Evolutionary conservation across 2,797 vertebrate genomes (phyloP).

Genomic region (Champsocephalus gunnari): DNA sequence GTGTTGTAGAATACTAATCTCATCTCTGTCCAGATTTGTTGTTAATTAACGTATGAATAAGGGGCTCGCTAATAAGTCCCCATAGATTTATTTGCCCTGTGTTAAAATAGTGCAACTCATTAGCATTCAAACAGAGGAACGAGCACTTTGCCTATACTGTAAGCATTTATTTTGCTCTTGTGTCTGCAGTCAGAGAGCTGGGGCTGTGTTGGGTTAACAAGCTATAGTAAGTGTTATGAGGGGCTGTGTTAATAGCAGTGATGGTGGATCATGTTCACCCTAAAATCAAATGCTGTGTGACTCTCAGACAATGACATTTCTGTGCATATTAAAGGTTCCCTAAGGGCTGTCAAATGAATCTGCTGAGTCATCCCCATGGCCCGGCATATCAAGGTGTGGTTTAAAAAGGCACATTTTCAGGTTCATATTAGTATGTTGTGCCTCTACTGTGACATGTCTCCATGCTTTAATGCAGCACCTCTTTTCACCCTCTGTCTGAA

Average conservation of each 20-base stretch:
- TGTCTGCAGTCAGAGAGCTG: not conserved
- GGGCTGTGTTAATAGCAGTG: slow-evolving; percentile 10
- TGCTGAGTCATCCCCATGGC: not conserved
- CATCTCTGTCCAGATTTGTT: slow-evolving; percentile 36
- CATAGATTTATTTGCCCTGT: slow-evolving; percentile 19
- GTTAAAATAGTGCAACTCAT: slow-evolving; percentile 11
- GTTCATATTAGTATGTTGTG: too few species aligned
- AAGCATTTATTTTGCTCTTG: slow-evolving; percentile 13
- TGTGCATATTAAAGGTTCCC: slow-evolving; percentile 18
- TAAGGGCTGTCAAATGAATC: not conserved
- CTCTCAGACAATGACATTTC: not conserved
- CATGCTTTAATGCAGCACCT: too few species aligned
- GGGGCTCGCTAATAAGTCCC: slow-evolving; percentile 12
- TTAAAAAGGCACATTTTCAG: not conserved
- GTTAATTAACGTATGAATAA: slow-evolving; percentile 44
- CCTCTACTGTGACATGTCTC: too few species aligned
- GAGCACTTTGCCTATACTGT: slow-evolving; percentile 14
- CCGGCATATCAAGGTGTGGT: not conserved
- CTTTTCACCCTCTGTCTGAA: too few species aligned
- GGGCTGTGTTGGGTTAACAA: not conserved
- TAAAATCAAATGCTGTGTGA: slow-evolving; percentile 7
- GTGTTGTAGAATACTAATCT: slow-evolving; percentile 39
- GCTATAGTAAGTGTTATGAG: not conserved
- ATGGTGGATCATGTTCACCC: not conserved
- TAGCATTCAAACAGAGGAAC: slow-evolving; percentile 16